Base-by-base conservation (phyloP, 1,140 invertebrate genomes). In the Tetranychus urticae region DNA sequence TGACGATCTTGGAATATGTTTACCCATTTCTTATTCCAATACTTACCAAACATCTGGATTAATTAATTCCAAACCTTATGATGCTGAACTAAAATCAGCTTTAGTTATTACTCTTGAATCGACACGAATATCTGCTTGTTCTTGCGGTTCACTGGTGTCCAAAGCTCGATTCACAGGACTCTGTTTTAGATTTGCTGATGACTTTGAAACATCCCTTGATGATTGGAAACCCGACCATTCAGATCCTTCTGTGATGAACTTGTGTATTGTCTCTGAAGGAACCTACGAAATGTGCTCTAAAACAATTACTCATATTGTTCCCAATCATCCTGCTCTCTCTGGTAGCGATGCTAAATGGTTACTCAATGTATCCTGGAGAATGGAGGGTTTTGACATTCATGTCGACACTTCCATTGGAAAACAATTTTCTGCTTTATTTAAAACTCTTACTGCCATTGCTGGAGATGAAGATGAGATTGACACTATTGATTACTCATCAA, bases 381-480 rank as follows among this genome's bases (percentile, higher is more conserved):
- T 98, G 94, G 88, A 97, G 75, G 94, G 94, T 60, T 89, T 97
- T 23, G 91, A 96, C 69, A 91, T 96, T 61, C 88, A 97, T 72
- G 74, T 97, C 55, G 91, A 97, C 71, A 87, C 90, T 0, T 91
- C 85, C 70, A 88, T 97, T 35, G 93, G 94, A 37, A 94, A 96
- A 71, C 88, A 94, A 69, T 73, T 97, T 23, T 90, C 88, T 2
- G 83, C 88, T 2, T 75, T 97, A 31, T 89, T 89, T 1, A 86
- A 92, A 69, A 97, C 93, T 1, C 77, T 98, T 13, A 97, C 93
- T 0, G 88, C 88, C 77, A 73, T 97, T 36, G 90, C 91, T 2
- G 79, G 79, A 68, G 75, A 75, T 48, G 72, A 86, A 60, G 58
- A 66, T 23, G 62, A 55, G 23, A 48, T 56, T 14, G 48, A 54